Evolutionary conservation across 2,888 invertebrate species (phyloP), one percentile per base, ranked within the genome.

Genomic region (Ptilodon capucinus): DNA sequence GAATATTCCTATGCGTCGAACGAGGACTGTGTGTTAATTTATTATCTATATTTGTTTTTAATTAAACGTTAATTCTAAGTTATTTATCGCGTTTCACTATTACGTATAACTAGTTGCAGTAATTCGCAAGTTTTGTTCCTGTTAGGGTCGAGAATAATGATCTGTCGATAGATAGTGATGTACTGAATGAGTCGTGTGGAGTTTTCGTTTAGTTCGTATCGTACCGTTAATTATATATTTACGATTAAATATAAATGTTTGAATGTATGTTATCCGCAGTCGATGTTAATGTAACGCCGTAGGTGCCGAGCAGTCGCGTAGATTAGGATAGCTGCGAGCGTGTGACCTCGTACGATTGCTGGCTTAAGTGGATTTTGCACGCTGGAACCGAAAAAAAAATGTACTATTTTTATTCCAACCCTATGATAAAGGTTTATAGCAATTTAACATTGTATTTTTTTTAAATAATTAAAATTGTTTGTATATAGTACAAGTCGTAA

Each of bases 401-500:
- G 77, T 73, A 76, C 76, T 84, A 84, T 85, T 86, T 84, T 83
- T 84, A 89, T 89, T 90, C 89, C 89, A 89, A 83, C 76, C 81
- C 81, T 86, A 81, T 84, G 78, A 81, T 85, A 81, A 84, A 86
- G 78, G 79, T 87, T 84, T 85, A 70, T 64, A 88, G 86, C 82
- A 76, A 85, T 85, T 86, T 84, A 85, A 84, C 78, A 84, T 77
- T 86, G 86, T 89, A 89, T 89, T 86, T 89, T 88, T 88, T 87
- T 83, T 32, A 80, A 83, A 63, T 64, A 68, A 73, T 62, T 68
- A 65, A 80, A 85, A 86, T 86, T 88, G 86, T 88, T 89, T 91
- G 90, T 91, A 91, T 87, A 91, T 91, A 91, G 90, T 89, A 91
- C 88, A 90, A 88, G 88, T 86, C 80, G 84, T 86, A 85, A 81